Conservation (phyloP, 2,888 invertebrate species). For the Chrysopilus asiliformis region DNA sequence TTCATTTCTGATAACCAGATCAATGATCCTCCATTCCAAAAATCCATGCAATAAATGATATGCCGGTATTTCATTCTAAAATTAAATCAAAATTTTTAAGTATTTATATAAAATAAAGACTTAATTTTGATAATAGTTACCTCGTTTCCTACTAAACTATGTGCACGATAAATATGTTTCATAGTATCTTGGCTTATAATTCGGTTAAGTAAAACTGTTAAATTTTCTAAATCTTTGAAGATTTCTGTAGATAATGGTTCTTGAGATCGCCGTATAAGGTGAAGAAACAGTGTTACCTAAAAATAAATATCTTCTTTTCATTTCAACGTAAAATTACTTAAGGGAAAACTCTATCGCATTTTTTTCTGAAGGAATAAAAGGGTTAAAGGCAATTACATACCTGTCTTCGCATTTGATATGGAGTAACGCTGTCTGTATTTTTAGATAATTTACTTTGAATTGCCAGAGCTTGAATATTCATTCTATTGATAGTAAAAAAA, state of each 20-base stretch:
- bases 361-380: too few relatives aligned
- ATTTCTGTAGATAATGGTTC: too few relatives aligned
- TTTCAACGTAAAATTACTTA: too few relatives aligned
- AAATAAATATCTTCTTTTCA: too few relatives aligned
- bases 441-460: too few relatives aligned
- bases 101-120: neutral
- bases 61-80: conserved; percentile 22
- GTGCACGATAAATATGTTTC: conserved; percentile 25
- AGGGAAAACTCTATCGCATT: too few relatives aligned
- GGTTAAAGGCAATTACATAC: too few relatives aligned
- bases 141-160: conserved; percentile 27
- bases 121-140: conserved; percentile 16
- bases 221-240: conserved; percentile 16
- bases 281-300: too few relatives aligned
- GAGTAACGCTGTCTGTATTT: too few relatives aligned
- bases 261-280: conserved; percentile 10
- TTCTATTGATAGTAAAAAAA: too few relatives aligned
- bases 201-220: conserved; percentile 23
- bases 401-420: too few relatives aligned
- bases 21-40: conserved; percentile 32
- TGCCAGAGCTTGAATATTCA: too few relatives aligned
- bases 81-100: neutral
- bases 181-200: conserved; percentile 21
- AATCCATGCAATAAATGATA: conserved; percentile 33
- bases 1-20: conserved; percentile 24